Evolutionary conservation across 2,888 invertebrate genomes (phyloP).

Genomic region (Netelia melanura): DNA sequence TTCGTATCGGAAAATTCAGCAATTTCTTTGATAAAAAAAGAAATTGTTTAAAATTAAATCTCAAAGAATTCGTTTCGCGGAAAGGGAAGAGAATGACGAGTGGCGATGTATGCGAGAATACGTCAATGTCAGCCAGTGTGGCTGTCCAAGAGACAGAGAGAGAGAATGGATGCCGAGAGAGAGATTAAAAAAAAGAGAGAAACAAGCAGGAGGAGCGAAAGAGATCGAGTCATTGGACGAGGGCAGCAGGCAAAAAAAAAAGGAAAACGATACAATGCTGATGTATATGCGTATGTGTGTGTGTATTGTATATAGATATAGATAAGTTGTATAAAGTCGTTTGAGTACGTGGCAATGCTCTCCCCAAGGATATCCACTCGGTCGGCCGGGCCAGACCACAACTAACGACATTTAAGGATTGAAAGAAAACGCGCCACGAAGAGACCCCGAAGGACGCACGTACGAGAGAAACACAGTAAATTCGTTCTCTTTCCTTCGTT

Average conservation of each 20-base stretch:
- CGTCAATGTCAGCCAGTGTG: slow-evolving; percentile 45
- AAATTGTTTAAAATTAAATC: not conserved
- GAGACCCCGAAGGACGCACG: slow-evolving; percentile 48
- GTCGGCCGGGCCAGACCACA: slow-evolving; percentile 56
- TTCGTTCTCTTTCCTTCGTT: slow-evolving; percentile 45
- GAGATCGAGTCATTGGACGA: slow-evolving; percentile 49
- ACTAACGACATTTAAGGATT: slow-evolving; percentile 68
- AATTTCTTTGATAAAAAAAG: too few species aligned
- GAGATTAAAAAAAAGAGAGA: slow-evolving; percentile 38
- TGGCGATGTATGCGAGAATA: slow-evolving; percentile 21
- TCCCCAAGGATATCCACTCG: slow-evolving; percentile 81
- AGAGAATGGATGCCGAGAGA: slow-evolving; percentile 26
- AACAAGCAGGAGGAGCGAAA: slow-evolving; percentile 32
- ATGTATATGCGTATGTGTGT: slow-evolving; percentile 1
- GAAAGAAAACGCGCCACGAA: slow-evolving; percentile 52
- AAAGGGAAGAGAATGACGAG: not conserved
- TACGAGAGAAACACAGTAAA: slow-evolving; percentile 25
- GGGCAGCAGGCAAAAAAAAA: slow-evolving; percentile 45
- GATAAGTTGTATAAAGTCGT: slow-evolving; percentile 16
- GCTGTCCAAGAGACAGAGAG: slow-evolving; percentile 37
- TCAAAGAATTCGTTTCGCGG: not conserved
- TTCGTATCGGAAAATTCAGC: too few species aligned
- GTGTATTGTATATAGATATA: slow-evolving; percentile 3
- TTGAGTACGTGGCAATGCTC: slow-evolving; percentile 79
- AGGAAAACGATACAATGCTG: slow-evolving; percentile 19